Base-by-base conservation (phyloP, 1,140 invertebrate species). In the Octopus bimaculoides region DNA sequence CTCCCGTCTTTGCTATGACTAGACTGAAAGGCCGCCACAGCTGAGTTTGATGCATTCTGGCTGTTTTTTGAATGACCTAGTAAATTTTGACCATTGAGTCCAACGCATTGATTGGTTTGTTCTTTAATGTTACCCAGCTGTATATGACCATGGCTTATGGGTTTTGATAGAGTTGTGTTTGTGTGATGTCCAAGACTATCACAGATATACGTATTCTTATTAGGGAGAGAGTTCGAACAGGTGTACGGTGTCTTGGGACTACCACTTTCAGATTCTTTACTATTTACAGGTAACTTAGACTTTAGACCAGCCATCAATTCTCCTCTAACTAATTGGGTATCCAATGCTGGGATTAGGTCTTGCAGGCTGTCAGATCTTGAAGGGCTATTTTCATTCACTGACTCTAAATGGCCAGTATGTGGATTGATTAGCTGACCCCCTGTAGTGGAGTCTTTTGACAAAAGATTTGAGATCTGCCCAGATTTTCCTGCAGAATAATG, bases 371-470 rank as follows among this genome's bases (percentile, higher is more conserved):
- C 74, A 75, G 74, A 75, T 75, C 74, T 75, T 75, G 74, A 75
- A 9, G 74, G 74, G 52, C 52, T 75, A 14, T 41, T 14, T 80
- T 79, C 81, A 77, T 89, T 88, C 75, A 94, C 93, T 2, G 94
- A 94, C 88, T 97, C 96, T 84, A 97, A 89, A 83, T 95, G 93
- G 14, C 95, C 95, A 6, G 95, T 96, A 81, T 96, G 91, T 5
- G 95, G 95, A 91, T 96, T 97, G 55, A 96, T 95, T 4, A 96
- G 92, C 91, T 95, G 94, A 85, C 95, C 87, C 81, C 83, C 83
- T 82, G 81, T 83, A 80, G 93, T 75, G 93, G 91, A 81, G 84
- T 86, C 73, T 73, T 82, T 79, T 78, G 93, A 80, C 54, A 71
- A 79, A 9, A 61, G 9, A 12, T 77, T 74, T 66, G 56, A 77